Base-by-base conservation (phyloP, 2,113 vertebrate species). In the Chamaea fasciata region DNA sequence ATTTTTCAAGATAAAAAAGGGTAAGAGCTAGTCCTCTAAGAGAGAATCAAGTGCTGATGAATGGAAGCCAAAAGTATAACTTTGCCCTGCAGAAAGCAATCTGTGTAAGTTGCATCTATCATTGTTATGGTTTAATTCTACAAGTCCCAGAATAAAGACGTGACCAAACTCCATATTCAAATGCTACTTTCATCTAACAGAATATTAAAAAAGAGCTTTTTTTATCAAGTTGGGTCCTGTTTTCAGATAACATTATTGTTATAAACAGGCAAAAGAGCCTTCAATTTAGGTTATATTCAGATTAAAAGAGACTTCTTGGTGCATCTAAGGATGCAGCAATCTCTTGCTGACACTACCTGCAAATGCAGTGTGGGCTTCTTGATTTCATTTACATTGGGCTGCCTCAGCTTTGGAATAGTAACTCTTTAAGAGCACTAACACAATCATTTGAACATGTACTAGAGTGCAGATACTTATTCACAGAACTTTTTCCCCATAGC, bases 1-100 rank as follows among this genome's bases (percentile, higher is more conserved):
- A 50, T 83, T 91, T 91, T 90, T 77, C 88, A 83, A 85, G 91
- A 95, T 80, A 96, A 92, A 69, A 85, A 93, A 94, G 39, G 53
- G 59, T 82, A 56, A 87, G 44, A 96, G 67, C 37, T 91, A 97
- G 63, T 83, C 67, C 78, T 94, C 73, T 42, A 94, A 52, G 35
- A 92, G 4, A 17, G 42, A 92, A 89, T 71, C 33, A 35, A 94
- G 84, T 39, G 80, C 15, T 91, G 95, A 96, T 87, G 85, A 84
- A 82, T 64, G 52, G 85, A 92, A 96, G 80, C 69, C 76, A 50
- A 59, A 94, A 92, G 78, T 55, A 75, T 79, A 89, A 85, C 70
- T 87, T 82, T 64, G 70, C 44, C 50, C 77, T 39, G 52, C 63
- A 94, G 87, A 71, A 96, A 90, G 56, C 35, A 21, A 79, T 73